Conservation (phyloP, 2,797 vertebrate species). For the Gymnocypris eckloni region DNA sequence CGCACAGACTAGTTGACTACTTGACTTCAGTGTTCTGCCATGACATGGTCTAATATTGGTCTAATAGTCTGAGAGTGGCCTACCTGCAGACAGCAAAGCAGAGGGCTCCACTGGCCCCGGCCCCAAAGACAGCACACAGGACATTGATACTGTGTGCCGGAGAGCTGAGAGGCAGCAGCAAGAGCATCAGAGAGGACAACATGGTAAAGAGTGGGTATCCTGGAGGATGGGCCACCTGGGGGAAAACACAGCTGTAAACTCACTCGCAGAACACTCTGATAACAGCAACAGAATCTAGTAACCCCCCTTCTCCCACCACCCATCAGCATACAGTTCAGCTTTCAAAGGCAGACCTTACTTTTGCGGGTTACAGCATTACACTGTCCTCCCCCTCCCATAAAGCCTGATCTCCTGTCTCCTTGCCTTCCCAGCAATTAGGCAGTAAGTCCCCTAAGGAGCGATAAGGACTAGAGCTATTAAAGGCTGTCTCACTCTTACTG, state of each 20-base stretch:
- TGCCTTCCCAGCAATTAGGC: constrained; percentile 84
- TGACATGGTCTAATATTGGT: background rate
- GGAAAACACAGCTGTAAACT: constrained; percentile 44
- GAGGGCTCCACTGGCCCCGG: constrained; percentile 85
- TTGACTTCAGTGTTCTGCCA: too few species aligned
- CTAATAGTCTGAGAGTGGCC: background rate
- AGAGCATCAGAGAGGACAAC: constrained; percentile 80
- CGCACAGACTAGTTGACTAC: too few species aligned
- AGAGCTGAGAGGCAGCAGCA: constrained; percentile 81
- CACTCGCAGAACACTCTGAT: constrained; percentile 30
- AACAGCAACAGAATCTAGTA: constrained; percentile 39
- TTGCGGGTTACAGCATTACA: constrained; percentile 66
- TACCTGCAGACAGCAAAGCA: constrained; percentile 94
- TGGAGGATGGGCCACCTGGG: constrained; percentile 95
- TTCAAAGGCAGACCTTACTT: constrained; percentile 77
- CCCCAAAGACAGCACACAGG: constrained; percentile 86
- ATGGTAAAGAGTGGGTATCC: constrained; percentile 96
- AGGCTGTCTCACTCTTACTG: constrained; percentile 78
- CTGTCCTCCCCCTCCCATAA: constrained; percentile 72
- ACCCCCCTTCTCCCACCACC: background rate
- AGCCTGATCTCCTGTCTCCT: constrained; percentile 65
- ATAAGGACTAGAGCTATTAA: constrained; percentile 85
- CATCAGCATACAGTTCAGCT: constrained; percentile 70
- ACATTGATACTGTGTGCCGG: constrained; percentile 89
- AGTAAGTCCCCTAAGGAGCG: constrained; percentile 82